These are phyloP conservation scores for Chondrilla cf. caribensis DNA, from an alignment of 37 sponge, comb jelly and placozoan species.

Conservation along the genomic window DNA sequence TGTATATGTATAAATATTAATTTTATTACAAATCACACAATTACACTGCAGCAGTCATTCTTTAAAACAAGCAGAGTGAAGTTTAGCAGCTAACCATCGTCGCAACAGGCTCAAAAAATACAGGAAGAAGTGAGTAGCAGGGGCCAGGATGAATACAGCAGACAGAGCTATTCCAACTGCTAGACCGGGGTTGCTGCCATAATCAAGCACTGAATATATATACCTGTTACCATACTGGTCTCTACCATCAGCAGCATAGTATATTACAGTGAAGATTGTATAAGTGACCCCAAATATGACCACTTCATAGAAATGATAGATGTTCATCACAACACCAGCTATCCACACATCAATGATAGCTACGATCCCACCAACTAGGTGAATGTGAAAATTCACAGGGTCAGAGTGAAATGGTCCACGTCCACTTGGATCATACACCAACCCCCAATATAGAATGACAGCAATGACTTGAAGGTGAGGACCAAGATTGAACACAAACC, in stretches of 20 bases:
- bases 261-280: conserved; percentile 41
- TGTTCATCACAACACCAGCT: conserved; percentile 25
- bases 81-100: background rate
- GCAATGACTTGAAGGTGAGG: background rate
- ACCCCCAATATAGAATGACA: conserved; percentile 33
- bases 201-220: conserved; percentile 60
- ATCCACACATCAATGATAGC: conserved; percentile 50
- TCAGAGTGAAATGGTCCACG: no score
- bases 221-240: conserved; percentile 29
- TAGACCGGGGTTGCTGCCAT: conserved; percentile 31
- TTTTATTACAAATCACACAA: no score
- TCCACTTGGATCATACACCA: background rate
- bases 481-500: conserved; percentile 24
- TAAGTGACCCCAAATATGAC: conserved; percentile 24
- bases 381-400: conserved; percentile 19
- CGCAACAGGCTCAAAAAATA: background rate
- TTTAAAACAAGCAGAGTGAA: no score
- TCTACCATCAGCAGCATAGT: conserved; percentile 51
- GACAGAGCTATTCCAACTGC: conserved; percentile 30
- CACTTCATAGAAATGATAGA: conserved; percentile 31
- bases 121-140: conserved; percentile 32
- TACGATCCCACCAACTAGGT: conserved; percentile 31
- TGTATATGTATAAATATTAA: no score
- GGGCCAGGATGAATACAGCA: conserved; percentile 4
- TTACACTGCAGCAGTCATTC: no score